Base-by-base conservation (phyloP, 1,140 invertebrate species). In the Drosophila baimaii region DNA sequence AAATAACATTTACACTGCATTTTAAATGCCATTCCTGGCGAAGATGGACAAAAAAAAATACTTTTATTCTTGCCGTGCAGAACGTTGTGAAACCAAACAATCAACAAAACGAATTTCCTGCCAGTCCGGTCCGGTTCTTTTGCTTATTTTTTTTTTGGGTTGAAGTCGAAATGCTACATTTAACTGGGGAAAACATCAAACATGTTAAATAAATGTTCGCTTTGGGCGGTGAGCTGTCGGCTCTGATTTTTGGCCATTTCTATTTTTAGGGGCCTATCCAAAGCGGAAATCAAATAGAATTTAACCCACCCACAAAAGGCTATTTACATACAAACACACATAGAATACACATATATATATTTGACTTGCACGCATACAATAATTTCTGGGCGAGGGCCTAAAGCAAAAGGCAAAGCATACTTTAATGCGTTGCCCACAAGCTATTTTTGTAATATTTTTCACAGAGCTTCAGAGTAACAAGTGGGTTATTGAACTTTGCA, bases 1-100 rank as follows among this genome's bases (percentile, higher is more conserved):
- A 78, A 79, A 78, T 73, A 79, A 79, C 75, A 79, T 79, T 79
- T 79, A 46, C 62, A 73, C 68, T 79, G 77, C 54, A 79, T 79
- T 73, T 73, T 41, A 68, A 79, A 73, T 79, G 69, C 35, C 68
- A 73, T 79, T 64, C 55, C 19, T 15, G 33, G 29, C 25, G 31
- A 44, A 25, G n/a, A 21, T 15, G 12, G 33, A 15, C 13, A 15
- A 13, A 35, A 44, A 64, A 41, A 27, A 21, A 13, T 35, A 35
- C 13, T 44, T 44, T 35, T 41, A 21, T 56, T 76, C 58, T 43
- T 44, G 10, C 31, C 10, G 19, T 52, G 44, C 47, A 25, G 39
- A 37, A 29, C 39, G 65, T 39, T 71, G 41, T 71, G 41, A 70
- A 70, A 58, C 65, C 66, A 71, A 71, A 71, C 52, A 71, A 71